Conservation (phyloP, 2,888 invertebrate genomes). For the Idaea aversata region DNA sequence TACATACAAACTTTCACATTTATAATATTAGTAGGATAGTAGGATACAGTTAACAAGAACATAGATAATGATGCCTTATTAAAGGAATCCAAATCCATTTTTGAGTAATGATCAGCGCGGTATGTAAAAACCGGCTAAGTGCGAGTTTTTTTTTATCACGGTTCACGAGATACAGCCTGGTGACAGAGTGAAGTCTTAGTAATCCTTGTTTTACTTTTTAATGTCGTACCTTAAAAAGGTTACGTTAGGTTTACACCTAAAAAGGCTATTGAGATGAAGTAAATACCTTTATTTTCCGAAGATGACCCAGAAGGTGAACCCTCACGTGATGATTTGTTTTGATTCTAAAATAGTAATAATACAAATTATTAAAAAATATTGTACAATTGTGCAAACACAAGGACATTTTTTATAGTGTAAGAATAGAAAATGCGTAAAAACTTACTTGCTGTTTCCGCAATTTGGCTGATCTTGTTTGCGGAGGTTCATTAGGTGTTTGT, state of each 20-base stretch:
- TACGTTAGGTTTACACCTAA: too few relatives aligned
- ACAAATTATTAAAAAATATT: slow-evolving; percentile 11
- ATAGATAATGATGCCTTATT: background rate
- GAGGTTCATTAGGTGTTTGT: slow-evolving; percentile 69
- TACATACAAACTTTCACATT: too few relatives aligned
- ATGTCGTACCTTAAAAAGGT: too few relatives aligned
- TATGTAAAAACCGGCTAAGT: too few relatives aligned
- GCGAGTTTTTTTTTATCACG: too few relatives aligned
- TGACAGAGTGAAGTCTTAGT: too few relatives aligned
- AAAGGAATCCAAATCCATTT: background rate
- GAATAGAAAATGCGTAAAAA: background rate
- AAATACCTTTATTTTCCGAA: slow-evolving; percentile 63
- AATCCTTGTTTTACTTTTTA: too few relatives aligned
- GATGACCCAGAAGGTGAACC: slow-evolving; percentile 71
- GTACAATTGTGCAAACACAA: slow-evolving; percentile 28
- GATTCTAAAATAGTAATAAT: slow-evolving; percentile 40
- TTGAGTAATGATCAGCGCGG: too few relatives aligned
- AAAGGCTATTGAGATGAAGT: too few relatives aligned
- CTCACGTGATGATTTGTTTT: slow-evolving; percentile 66
- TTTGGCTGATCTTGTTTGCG: slow-evolving; percentile 79
- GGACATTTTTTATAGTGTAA: background rate
- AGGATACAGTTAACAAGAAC: background rate
- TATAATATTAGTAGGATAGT: background rate
- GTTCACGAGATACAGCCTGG: too few relatives aligned
- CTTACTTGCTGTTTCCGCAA: slow-evolving; percentile 79